These are phyloP conservation scores for Anguilla japonica DNA, from an alignment of 2,113 vertebrate species.

Conservation along the genomic window DNA sequence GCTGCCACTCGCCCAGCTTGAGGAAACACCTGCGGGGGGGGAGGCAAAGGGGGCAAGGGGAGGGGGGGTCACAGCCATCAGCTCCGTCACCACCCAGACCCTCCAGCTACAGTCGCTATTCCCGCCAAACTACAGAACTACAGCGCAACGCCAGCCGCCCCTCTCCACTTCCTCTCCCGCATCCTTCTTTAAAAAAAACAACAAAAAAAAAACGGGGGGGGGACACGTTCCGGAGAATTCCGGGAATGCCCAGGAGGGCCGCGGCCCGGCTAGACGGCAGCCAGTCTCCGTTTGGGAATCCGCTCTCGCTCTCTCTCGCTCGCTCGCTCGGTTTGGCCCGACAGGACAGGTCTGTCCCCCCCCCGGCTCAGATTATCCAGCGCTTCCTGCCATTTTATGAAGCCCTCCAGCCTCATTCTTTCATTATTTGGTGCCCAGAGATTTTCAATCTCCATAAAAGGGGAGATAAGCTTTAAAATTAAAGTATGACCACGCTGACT, in stretches of 20 bases:
- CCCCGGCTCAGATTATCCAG: background rate
- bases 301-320: background rate
- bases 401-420: background rate
- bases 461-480: background rate
- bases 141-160: background rate
- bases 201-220: no score
- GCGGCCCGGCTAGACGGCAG: background rate
- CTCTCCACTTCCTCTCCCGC: background rate
- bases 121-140: background rate
- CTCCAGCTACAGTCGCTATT: background rate
- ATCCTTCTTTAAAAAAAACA: background rate
- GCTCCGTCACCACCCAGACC: background rate
- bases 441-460: background rate
- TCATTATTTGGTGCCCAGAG: background rate
- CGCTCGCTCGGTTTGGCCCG: background rate
- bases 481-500: background rate
- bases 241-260: background rate
- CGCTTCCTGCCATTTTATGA: background rate
- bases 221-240: background rate
- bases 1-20: slow-evolving; percentile 97
- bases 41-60: background rate
- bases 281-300: background rate
- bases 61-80: background rate
- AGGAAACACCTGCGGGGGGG: slow-evolving; percentile 83
- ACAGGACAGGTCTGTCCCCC: background rate